Conservation (phyloP, 2,797 vertebrate species). For the Alosa sapidissima region DNA sequence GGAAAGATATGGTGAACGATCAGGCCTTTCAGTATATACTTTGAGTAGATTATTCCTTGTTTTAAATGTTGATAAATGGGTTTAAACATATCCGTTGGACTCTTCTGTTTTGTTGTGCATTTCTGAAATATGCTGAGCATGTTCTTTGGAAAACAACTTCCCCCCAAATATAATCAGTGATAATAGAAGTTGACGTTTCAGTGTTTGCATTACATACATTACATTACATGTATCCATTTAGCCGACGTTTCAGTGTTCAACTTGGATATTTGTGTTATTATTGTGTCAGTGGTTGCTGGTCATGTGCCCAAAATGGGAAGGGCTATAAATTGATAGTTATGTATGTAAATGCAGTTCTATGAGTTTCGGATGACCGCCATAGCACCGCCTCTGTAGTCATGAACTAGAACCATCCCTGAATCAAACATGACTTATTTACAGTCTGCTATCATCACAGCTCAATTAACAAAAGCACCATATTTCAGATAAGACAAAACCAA, state of each 20-base stretch:
- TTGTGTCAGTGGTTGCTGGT: neutral
- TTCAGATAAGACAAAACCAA: neutral
- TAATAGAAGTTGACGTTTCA: neutral
- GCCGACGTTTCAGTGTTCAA: no score
- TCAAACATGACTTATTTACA: neutral
- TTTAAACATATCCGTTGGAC: conserved; percentile 67
- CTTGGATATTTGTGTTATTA: neutral
- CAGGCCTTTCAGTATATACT: conserved; percentile 68
- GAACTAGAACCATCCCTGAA: neutral
- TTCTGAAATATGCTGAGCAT: conserved; percentile 9
- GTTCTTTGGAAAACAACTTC: neutral
- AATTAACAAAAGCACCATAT: neutral
- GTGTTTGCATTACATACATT: neutral
- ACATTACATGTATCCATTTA: no score
- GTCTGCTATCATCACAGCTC: neutral
- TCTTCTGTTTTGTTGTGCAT: conserved; percentile 20
- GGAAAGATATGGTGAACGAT: conserved; percentile 53
- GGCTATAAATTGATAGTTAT: neutral
- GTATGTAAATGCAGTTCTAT: no score
- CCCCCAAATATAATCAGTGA: conserved; percentile 26
- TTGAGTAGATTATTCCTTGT: conserved; percentile 68
- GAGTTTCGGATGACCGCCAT: no score
- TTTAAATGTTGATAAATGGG: conserved; percentile 71
- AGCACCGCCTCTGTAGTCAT: no score
- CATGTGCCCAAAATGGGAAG: neutral